These are phyloP conservation scores for Caradrina clavipalpis DNA, from an alignment of 2,888 invertebrate genomes.

Conservation along the genomic window DNA sequence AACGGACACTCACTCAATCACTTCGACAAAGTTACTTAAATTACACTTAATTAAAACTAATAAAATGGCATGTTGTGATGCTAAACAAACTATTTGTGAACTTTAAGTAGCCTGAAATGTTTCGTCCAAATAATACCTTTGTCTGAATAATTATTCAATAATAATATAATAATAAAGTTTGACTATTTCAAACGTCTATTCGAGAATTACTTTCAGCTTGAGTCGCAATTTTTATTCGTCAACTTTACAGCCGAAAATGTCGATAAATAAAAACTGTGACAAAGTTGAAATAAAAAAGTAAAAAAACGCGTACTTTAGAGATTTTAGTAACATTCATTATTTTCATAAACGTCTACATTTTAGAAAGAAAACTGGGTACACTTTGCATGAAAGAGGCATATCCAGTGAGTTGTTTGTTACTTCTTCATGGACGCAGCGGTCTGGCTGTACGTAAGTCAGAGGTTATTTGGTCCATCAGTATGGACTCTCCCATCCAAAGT, in stretches of 20 bases:
- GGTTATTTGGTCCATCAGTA: background rate
- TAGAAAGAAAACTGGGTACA: slow-evolving; percentile 24
- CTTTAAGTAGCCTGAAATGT: slow-evolving; percentile 53
- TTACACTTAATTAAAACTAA: slow-evolving; percentile 66
- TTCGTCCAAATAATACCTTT: slow-evolving; percentile 28
- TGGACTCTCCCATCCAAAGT: slow-evolving; percentile 41
- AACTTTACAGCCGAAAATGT: background rate
- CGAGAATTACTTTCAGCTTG: slow-evolving; percentile 39
- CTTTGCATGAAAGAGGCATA: slow-evolving; percentile 27
- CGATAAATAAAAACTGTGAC: slow-evolving; percentile 19
- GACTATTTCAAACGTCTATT: slow-evolving; percentile 52
- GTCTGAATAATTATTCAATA: slow-evolving; percentile 29
- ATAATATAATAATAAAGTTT: slow-evolving; percentile 33
- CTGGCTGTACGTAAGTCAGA: background rate
- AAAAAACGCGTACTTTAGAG: slow-evolving; percentile 39
- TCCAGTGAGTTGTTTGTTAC: background rate
- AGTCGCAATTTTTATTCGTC: slow-evolving; percentile 11
- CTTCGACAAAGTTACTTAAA: slow-evolving; percentile 51
- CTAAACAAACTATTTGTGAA: slow-evolving; percentile 58
- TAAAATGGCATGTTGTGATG: slow-evolving; percentile 74
- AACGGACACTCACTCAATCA: slow-evolving; percentile 40
- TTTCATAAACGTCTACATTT: slow-evolving; percentile 50
- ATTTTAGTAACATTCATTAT: slow-evolving; percentile 54
- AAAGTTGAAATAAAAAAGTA: slow-evolving; percentile 39
- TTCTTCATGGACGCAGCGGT: too few relatives aligned